phyloP scores from a whole-genome alignment of 2,797 vertebrate genomes.

The Arctocebus calabarensis region DNA sequence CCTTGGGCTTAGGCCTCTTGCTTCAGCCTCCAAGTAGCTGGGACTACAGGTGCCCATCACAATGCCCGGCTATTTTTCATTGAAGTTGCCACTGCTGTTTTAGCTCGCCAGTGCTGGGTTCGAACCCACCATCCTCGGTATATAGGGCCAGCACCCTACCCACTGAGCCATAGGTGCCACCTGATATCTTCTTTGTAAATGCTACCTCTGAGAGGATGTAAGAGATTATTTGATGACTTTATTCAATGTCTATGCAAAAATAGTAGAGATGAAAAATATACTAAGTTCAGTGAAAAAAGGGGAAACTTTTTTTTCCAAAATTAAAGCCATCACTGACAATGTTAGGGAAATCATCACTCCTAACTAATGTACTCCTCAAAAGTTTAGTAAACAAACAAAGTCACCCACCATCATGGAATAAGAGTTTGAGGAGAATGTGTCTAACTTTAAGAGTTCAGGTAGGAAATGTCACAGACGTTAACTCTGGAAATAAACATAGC shows the following conservation, averaged over 20 bases:
- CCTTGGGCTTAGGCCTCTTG: no score
- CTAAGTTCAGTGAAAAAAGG: conserved; percentile 9
- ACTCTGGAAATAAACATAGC: neutral
- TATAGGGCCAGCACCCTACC: no score
- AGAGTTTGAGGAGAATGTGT: neutral
- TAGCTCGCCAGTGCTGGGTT: no score
- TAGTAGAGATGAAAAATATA: conserved; percentile 50
- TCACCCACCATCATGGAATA: neutral
- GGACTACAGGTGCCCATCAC: no score
- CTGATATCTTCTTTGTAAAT: conserved; percentile 27
- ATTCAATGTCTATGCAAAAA: conserved; percentile 57
- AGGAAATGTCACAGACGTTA: neutral
- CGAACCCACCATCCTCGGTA: no score
- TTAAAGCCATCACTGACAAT: conserved; percentile 63
- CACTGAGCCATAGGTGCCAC: no score
- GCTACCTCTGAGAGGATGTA: neutral
- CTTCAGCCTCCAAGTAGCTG: no score
- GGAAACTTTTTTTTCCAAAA: neutral
- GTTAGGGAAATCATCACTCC: conserved; percentile 41
- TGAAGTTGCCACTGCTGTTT: no score
- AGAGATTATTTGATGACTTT: conserved; percentile 40
- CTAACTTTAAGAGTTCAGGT: conserved; percentile 21
- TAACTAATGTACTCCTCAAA: neutral
- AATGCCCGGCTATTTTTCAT: no score
- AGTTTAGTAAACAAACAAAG: conserved; percentile 64